Evolutionary conservation across 2,113 vertebrate species (phyloP).

Genomic region (Gopherus evgoodei): DNA sequence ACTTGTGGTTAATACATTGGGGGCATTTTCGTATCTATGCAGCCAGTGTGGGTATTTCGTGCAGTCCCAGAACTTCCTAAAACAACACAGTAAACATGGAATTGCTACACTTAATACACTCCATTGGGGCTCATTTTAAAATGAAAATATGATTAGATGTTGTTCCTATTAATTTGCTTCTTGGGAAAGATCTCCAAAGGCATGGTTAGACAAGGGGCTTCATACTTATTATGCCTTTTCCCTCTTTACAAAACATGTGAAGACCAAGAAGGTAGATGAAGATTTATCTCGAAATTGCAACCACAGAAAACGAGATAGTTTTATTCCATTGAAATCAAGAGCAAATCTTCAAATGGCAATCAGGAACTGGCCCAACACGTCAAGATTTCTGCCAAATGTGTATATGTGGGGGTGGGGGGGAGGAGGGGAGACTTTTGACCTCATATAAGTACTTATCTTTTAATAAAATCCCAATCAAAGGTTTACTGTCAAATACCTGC

Average conservation of each 20-base stretch:
- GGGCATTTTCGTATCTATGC: not conserved
- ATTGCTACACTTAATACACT: not conserved
- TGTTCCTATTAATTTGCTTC: rapidly evolving
- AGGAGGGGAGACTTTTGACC: not conserved
- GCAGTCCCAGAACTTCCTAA: not conserved
- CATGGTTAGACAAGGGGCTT: not conserved
- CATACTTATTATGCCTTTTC: not conserved
- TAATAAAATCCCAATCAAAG: not conserved
- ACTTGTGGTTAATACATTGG: not conserved
- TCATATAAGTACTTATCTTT: not conserved
- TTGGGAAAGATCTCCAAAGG: rapidly evolving
- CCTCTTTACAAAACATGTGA: not conserved
- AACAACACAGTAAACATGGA: not conserved
- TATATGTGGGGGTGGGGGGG: too few relatives aligned
- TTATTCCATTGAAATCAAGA: not conserved
- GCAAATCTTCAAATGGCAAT: not conserved
- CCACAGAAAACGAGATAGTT: not conserved
- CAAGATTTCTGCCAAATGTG: rapidly evolving
- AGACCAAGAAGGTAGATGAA: not conserved
- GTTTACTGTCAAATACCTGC: not conserved
- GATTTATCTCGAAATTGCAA: not conserved
- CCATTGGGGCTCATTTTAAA: not conserved
- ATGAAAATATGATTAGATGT: not conserved
- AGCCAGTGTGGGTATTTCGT: not conserved
- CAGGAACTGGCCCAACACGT: not conserved